phyloP scores from a whole-genome alignment of 2,888 invertebrate species.

The Thecophora atra region DNA sequence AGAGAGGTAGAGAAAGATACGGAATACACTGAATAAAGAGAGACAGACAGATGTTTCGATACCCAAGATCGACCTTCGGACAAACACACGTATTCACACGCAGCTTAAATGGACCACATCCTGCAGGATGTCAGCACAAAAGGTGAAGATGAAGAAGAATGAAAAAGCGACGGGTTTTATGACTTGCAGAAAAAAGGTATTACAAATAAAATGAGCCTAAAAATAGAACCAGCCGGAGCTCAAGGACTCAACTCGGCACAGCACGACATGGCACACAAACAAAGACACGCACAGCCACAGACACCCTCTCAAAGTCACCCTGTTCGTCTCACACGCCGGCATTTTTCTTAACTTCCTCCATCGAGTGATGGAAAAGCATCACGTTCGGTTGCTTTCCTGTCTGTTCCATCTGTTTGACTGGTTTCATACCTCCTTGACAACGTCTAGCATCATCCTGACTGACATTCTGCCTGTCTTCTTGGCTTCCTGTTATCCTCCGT shows the following conservation, averaged over 20 bases:
- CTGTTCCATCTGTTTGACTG: not conserved
- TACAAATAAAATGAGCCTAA: constrained; percentile 30
- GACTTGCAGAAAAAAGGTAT: not conserved
- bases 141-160: not conserved
- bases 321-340: not conserved
- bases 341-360: not conserved
- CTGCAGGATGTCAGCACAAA: no score
- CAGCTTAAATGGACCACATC: no score
- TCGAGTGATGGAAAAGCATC: not conserved
- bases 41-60: no score
- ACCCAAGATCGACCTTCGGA: no score
- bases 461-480: not conserved
- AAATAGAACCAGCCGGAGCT: constrained; percentile 38
- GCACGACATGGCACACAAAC: not conserved
- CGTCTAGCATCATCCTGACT: not conserved
- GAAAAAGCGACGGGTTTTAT: constrained; percentile 11
- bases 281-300: not conserved
- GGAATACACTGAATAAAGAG: no score
- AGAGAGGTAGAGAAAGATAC: no score
- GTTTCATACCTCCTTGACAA: not conserved
- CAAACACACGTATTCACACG: no score
- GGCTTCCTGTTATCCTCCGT: not conserved
- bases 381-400: not conserved
- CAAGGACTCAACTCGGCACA: not conserved
- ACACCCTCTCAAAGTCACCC: not conserved